phyloP scores from a whole-genome alignment of 2,797 vertebrate species.

The Triplophysa yarkandensis region DNA sequence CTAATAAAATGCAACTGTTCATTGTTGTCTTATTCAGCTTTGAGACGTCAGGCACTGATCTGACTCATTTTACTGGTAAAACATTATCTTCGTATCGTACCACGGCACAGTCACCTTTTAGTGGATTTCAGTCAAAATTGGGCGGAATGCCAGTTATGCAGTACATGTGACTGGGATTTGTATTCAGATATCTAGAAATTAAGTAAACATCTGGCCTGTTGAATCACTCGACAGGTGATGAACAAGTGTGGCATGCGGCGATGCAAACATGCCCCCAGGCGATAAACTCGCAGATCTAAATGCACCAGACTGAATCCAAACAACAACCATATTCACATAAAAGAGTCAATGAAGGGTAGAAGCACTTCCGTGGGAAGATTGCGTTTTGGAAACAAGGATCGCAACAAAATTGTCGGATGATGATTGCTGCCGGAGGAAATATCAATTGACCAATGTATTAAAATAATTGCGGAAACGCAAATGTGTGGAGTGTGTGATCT shows the following conservation, averaged over 20 bases:
- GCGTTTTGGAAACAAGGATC: background rate
- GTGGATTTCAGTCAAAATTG: background rate
- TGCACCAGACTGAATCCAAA: slow-evolving; percentile 57
- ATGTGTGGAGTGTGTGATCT: slow-evolving; percentile 2
- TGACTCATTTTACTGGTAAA: slow-evolving; percentile 34
- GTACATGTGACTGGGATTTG: slow-evolving; percentile 24
- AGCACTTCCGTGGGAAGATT: background rate
- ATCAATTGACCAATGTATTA: background rate
- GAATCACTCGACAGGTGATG: slow-evolving; percentile 31
- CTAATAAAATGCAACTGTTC: slow-evolving; percentile 32
- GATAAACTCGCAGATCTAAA: slow-evolving; percentile 46
- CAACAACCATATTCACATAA: slow-evolving; percentile 49
- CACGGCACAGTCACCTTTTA: background rate
- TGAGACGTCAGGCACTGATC: background rate
- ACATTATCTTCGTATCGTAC: background rate
- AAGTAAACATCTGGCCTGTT: slow-evolving; percentile 6
- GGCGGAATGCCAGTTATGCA: background rate
- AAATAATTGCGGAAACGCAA: background rate
- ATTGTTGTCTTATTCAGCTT: background rate
- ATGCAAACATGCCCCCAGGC: slow-evolving; percentile 40
- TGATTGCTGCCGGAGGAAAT: background rate
- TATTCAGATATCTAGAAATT: slow-evolving; percentile 34
- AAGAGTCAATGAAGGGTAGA: background rate
- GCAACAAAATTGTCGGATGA: no score
- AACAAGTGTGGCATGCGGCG: slow-evolving; percentile 27